Conservation (phyloP, 2,113 vertebrate species). For the Psephotus haematonotus region DNA sequence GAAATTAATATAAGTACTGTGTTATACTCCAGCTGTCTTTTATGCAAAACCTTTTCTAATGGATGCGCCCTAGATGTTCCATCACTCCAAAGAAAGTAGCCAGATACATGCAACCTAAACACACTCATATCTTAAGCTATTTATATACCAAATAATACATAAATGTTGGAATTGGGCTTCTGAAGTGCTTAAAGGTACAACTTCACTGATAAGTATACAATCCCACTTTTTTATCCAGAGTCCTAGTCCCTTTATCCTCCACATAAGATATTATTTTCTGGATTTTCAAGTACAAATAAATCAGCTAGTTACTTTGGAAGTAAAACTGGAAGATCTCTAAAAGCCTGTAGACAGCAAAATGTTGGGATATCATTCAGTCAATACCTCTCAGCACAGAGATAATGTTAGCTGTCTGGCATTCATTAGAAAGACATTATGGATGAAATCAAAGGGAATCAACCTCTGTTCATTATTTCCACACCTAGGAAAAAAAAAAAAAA, state of each 20-base stretch:
- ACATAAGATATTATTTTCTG: background rate
- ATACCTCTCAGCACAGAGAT: background rate
- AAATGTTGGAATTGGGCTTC: background rate
- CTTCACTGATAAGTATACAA: background rate
- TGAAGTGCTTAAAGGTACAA: background rate
- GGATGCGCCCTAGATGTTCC: background rate
- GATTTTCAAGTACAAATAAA: background rate
- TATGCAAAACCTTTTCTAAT: background rate
- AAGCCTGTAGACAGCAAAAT: background rate
- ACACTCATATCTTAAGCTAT: background rate
- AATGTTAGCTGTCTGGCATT: background rate
- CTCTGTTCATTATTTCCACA: background rate
- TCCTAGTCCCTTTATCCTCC: background rate
- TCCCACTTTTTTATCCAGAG: background rate
- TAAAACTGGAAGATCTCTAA: background rate
- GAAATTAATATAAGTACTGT: background rate
- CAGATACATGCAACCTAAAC: background rate
- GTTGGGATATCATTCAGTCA: background rate
- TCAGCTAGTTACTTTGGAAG: background rate
- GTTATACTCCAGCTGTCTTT: background rate
- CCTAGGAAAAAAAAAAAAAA: background rate
- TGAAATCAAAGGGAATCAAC: background rate
- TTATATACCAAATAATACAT: background rate
- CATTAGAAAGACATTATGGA: background rate
- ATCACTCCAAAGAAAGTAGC: background rate